Evolutionary conservation across 2,888 invertebrate genomes (phyloP).

Genomic region (Deladenus siricidicola): DNA sequence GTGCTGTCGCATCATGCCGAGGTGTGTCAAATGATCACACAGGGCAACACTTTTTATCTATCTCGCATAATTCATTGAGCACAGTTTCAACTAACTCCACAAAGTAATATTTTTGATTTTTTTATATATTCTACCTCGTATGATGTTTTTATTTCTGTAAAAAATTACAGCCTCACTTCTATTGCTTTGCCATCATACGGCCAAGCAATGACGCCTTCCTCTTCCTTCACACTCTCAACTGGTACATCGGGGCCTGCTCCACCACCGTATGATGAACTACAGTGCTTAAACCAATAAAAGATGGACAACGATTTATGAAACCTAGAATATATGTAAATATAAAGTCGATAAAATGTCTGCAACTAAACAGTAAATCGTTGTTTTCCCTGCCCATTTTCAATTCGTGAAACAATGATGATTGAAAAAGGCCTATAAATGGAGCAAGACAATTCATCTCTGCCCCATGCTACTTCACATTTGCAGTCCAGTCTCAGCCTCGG

Average conservation of each 20-base stretch:
- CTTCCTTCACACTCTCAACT: conserved; percentile 6
- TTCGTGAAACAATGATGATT: no score
- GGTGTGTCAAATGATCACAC: not conserved
- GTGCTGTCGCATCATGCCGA: not conserved
- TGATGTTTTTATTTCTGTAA: not conserved
- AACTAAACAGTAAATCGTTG: no score
- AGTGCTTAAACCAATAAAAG: no score
- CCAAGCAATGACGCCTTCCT: not conserved
- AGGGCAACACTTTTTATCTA: not conserved
- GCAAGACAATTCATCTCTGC: no score
- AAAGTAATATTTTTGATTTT: not conserved
- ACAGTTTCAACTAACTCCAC: not conserved
- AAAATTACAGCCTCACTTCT: not conserved
- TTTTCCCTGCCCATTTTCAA: no score
- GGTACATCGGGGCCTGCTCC: conserved; percentile 8
- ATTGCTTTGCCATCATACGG: not conserved
- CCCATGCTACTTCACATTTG: no score
- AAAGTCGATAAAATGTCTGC: no score
- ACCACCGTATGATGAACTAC: conserved; percentile 13
- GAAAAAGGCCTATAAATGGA: no score
- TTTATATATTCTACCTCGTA: not conserved
- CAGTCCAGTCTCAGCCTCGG: no score
- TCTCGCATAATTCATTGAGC: not conserved
- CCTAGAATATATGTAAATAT: no score
- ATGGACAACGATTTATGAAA: no score